Percentiles rank a stretch among this genome's conserved stretches.
phyloP scores from a whole-genome alignment of 2,797 vertebrate species.

The Cryptoprocta ferox region DNA sequence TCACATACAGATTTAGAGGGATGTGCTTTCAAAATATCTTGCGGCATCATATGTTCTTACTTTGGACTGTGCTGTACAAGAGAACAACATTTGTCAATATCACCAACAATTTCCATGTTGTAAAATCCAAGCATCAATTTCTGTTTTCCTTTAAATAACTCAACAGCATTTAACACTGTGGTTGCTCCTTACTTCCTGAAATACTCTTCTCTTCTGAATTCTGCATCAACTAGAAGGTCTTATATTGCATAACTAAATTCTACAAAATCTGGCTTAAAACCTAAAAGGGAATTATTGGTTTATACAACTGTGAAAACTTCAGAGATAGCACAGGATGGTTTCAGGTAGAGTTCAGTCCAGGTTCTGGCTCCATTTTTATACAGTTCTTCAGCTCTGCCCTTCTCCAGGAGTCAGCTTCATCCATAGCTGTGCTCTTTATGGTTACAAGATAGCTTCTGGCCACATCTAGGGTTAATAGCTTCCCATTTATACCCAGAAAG shows the following conservation, averaged over 20 bases:
- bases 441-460: background rate
- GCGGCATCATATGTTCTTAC: background rate
- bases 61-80: background rate
- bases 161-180: background rate
- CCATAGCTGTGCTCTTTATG: background rate
- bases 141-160: background rate
- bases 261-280: background rate
- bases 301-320: background rate
- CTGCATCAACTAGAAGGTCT: background rate
- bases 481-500: background rate
- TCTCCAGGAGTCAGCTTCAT: background rate
- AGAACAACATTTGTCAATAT: background rate
- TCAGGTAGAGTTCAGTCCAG: background rate
- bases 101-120: background rate
- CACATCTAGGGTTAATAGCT: background rate
- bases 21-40: background rate
- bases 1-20: background rate
- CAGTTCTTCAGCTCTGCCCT: background rate
- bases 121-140: background rate
- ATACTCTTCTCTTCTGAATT: background rate
- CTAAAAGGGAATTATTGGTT: background rate
- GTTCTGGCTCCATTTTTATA: background rate
- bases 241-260: background rate
- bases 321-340: too few species aligned
- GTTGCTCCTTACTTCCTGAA: background rate